phyloP scores from a whole-genome alignment of 2,797 vertebrate species.

The Alosa sapidissima region DNA sequence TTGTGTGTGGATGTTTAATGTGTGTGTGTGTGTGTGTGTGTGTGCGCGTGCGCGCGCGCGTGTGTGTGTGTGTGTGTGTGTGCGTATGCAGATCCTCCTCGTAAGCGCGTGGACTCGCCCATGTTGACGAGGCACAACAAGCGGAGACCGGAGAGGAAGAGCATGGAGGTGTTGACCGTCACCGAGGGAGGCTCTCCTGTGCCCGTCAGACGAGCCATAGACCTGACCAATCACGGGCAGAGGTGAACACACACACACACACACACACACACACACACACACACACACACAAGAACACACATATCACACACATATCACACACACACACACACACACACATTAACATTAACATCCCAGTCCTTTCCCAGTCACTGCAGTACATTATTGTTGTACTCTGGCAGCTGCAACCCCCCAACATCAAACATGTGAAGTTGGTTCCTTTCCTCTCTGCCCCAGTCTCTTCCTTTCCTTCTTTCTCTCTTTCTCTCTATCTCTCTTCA shows the following conservation, averaged over 20 bases:
- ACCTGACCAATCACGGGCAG: constrained; percentile 96
- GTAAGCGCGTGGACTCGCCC: constrained; percentile 94
- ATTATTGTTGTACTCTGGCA: neutral
- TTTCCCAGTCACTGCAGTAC: neutral
- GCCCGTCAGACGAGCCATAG: constrained; percentile 89
- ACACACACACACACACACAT: neutral
- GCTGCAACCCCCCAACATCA: neutral
- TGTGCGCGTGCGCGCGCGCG: neutral
- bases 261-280: constrained; percentile 3
- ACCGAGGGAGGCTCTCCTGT: constrained; percentile 95
- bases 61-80: neutral
- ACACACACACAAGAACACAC: neutral
- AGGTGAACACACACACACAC: constrained; percentile 71
- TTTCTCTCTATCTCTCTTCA: neutral
- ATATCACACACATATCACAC: neutral
- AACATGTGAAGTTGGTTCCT: neutral
- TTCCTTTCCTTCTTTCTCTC: neutral
- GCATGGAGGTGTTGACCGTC: constrained; percentile 96
- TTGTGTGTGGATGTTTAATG: neutral
- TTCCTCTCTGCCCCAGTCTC: constrained; percentile 1
- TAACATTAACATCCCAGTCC: neutral
- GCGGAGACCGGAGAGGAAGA: constrained; percentile 92
- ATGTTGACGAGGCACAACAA: constrained; percentile 98
- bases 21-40: neutral
- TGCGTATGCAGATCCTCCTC: neutral